Evolutionary conservation across 1,140 invertebrate species (phyloP).

Genomic region (Medauroidea extradentata): DNA sequence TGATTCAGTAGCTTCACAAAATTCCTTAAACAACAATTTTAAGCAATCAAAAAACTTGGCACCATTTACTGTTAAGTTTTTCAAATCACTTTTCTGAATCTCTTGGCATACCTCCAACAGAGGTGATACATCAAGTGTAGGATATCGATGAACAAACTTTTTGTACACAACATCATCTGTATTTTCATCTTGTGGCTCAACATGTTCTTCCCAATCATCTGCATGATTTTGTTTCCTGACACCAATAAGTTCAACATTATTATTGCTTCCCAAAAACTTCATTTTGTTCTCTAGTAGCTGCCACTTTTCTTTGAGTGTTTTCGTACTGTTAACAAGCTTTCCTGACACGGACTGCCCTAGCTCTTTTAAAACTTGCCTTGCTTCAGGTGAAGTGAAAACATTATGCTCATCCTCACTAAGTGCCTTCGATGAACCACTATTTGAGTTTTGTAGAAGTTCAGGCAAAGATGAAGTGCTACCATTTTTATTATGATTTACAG

Average conservation of each 20-base stretch:
- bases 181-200: no score
- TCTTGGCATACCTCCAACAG: no score
- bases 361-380: constrained; percentile 4
- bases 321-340: constrained; percentile 3
- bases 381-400: constrained; percentile 5
- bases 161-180: no score
- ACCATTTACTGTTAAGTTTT: no score
- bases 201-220: background rate
- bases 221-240: background rate
- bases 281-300: constrained; percentile 9
- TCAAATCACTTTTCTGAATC: no score
- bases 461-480: background rate
- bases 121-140: background rate
- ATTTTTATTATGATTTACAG: background rate
- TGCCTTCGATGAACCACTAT: background rate
- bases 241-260: background rate
- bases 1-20: no score
- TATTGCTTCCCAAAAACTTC: background rate
- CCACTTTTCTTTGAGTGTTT: constrained; percentile 11
- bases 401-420: background rate
- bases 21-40: no score
- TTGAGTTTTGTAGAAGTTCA: background rate
- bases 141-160: background rate
- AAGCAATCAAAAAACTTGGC: no score
- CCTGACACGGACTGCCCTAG: background rate